A percentile compares a stretch with the other conserved stretches of the same genome.
These are phyloP conservation scores for Oegoconia quadripuncta DNA, from an alignment of 2,888 invertebrate genomes.

Conservation along the genomic window DNA sequence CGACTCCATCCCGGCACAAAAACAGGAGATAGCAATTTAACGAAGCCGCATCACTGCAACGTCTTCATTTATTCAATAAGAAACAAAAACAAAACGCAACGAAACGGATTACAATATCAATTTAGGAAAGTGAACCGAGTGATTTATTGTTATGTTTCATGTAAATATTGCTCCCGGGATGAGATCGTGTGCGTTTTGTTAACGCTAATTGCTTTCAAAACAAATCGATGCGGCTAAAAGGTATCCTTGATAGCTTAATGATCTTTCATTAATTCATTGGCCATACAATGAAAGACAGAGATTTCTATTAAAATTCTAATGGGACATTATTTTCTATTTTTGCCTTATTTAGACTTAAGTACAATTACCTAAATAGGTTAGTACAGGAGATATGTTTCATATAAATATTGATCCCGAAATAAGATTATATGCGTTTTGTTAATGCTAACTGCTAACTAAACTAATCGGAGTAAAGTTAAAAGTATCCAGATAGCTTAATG, in stretches of 20 bases:
- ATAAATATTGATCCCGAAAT: no score
- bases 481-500: no score
- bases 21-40: slow-evolving; percentile 71
- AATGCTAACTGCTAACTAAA: neutral
- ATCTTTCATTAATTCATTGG: no score
- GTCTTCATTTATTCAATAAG: slow-evolving; percentile 73
- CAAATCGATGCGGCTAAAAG: slow-evolving; percentile 6
- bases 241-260: no score
- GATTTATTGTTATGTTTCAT: slow-evolving; percentile 69
- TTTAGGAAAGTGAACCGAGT: slow-evolving; percentile 75
- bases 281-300: neutral
- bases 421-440: no score
- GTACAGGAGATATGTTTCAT: no score
- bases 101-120: slow-evolving; percentile 76
- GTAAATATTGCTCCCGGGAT: slow-evolving; percentile 57
- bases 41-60: slow-evolving; percentile 69
- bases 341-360: no score
- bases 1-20: slow-evolving; percentile 35
- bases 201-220: slow-evolving; percentile 43
- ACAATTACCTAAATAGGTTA: no score
- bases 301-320: no score
- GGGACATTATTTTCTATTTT: no score
- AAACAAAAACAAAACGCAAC: slow-evolving; percentile 62
- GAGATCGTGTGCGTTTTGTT: slow-evolving; percentile 31
- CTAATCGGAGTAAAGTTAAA: no score